Conservation (phyloP, 2,113 vertebrate species). For the Saccopteryx bilineata region DNA sequence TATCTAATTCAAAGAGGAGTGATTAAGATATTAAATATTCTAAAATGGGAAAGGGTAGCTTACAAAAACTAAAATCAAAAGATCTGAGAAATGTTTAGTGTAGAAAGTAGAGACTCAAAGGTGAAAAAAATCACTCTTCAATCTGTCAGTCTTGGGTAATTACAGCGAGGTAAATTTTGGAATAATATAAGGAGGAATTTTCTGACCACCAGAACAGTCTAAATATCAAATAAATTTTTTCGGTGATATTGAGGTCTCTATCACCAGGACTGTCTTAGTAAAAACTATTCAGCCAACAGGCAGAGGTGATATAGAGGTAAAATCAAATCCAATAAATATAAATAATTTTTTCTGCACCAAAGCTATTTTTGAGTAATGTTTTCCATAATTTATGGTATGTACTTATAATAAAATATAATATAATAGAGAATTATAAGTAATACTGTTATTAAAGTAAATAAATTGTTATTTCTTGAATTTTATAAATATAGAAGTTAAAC, state of each 20-base stretch:
- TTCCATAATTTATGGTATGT: not conserved
- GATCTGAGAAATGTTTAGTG: not conserved
- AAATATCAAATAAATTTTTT: not conserved
- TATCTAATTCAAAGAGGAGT: not conserved
- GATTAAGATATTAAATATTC: not conserved
- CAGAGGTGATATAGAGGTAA: not conserved
- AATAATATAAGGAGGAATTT: not conserved
- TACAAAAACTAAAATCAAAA: slow-evolving; percentile 25
- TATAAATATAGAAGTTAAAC: slow-evolving; percentile 31
- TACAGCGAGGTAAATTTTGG: not conserved
- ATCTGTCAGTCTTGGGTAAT: not conserved
- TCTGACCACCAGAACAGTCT: not conserved
- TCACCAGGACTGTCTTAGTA: not conserved
- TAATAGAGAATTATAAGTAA: not conserved
- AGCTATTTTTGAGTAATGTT: not conserved
- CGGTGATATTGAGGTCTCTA: not conserved
- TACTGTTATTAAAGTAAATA: not conserved
- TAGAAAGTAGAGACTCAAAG: not conserved
- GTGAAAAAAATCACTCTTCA: not conserved
- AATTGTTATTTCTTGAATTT: not conserved
- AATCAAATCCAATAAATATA: not conserved
- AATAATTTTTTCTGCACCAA: not conserved
- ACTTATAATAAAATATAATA: not conserved
- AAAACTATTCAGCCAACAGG: not conserved
- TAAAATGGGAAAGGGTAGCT: not conserved